A percentile compares a stretch with the other conserved stretches of the same genome.
These are phyloP conservation scores for Enteromius anoplus DNA, from an alignment of 2,797 vertebrate species.

Conservation along the genomic window DNA sequence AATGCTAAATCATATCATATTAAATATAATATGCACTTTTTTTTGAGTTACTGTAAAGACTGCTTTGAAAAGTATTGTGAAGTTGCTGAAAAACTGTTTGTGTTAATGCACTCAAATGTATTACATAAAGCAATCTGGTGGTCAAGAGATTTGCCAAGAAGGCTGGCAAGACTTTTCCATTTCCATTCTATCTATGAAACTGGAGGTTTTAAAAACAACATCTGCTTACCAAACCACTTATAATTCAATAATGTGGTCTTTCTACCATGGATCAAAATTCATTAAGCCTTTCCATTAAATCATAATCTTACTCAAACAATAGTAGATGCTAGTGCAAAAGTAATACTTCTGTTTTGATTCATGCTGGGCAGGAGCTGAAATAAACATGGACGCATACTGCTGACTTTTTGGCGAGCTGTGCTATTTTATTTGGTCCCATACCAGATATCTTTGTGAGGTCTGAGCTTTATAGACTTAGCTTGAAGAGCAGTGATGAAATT, in stretches of 20 bases:
- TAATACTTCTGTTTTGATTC: background rate
- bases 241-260: background rate
- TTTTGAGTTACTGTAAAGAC: background rate
- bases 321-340: background rate
- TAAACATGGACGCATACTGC: background rate
- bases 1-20: background rate
- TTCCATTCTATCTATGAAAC: background rate
- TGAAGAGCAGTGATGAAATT: background rate
- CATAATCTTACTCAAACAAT: background rate
- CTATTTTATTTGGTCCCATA: slow-evolving; percentile 10
- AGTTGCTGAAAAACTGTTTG: background rate
- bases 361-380: slow-evolving; percentile 15
- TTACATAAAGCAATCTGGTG: background rate
- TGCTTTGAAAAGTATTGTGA: background rate
- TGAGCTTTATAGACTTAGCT: slow-evolving; percentile 8
- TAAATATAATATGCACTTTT: background rate
- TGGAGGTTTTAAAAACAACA: background rate
- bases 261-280: background rate
- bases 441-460: slow-evolving; percentile 28
- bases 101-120: background rate
- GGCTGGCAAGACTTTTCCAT: background rate
- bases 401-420: slow-evolving; percentile 5
- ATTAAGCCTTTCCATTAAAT: background rate
- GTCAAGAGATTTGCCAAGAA: background rate
- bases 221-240: slow-evolving; percentile 1